Evolutionary conservation across 2,113 vertebrate genomes (phyloP).

Genomic region (Tragelaphus strepsiceros): DNA sequence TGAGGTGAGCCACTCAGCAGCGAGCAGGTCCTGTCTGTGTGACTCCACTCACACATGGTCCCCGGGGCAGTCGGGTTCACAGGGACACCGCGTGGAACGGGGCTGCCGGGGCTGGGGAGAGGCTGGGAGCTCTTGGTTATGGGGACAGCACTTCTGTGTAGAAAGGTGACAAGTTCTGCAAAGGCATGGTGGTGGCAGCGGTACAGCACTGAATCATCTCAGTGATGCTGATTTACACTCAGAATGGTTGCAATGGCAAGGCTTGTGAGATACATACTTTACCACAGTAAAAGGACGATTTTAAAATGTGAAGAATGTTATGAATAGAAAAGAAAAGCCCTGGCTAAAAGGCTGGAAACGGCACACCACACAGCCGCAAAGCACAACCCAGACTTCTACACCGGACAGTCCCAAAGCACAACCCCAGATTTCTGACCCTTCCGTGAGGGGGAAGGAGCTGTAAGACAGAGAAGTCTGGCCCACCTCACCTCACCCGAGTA

Average conservation of each 20-base stretch:
- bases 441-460: background rate
- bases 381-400: accelerated
- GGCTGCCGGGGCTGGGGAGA: background rate
- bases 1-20: background rate
- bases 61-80: no score
- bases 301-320: background rate
- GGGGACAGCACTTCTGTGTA: background rate
- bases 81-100: background rate
- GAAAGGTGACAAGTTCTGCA: background rate
- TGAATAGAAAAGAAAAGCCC: background rate
- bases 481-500: background rate
- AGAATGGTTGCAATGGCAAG: background rate
- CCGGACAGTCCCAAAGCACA: background rate
- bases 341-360: background rate
- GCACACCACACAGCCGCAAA: background rate
- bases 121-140: background rate
- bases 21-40: background rate
- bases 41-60: no score
- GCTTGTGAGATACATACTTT: background rate
- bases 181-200: accelerated
- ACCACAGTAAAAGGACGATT: background rate
- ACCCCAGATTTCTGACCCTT: background rate
- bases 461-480: background rate
- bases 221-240: background rate
- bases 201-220: background rate